Percentiles rank a stretch among this genome's conserved stretches.
phyloP scores from a whole-genome alignment of 53 echinoderm and acorn worm species.

The Glandiceps talaboti region DNA sequence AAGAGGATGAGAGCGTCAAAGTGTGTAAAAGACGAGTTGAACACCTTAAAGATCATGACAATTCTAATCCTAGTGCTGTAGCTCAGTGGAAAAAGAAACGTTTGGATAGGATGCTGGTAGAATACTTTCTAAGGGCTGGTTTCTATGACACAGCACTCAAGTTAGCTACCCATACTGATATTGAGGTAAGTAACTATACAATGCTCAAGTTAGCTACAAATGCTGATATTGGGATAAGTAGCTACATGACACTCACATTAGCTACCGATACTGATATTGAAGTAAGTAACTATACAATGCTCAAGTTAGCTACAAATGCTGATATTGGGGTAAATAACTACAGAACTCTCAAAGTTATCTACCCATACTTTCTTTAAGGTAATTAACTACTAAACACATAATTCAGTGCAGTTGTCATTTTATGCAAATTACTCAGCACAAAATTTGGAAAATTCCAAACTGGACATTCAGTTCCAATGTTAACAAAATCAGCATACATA shows the following conservation, averaged over 20 bases:
- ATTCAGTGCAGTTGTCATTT: too few relatives aligned
- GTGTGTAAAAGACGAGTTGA: slow-evolving; percentile 76
- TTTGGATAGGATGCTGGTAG: slow-evolving; percentile 77
- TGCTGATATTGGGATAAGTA: too few relatives aligned
- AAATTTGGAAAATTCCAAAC: too few relatives aligned
- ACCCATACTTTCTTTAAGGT: slow-evolving; percentile 81
- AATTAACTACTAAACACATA: too few relatives aligned
- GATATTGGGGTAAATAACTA: too few relatives aligned
- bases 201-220: too few relatives aligned
- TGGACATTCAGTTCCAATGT: too few relatives aligned
- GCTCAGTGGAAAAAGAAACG: slow-evolving; percentile 73
- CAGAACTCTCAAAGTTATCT: slow-evolving; percentile 65
- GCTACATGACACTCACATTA: slow-evolving; percentile 65
- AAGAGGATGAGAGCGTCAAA: slow-evolving; percentile 78
- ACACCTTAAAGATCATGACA: slow-evolving; percentile 72
- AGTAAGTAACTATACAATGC: too few relatives aligned
- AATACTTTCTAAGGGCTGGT: slow-evolving; percentile 85
- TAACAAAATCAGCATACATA: too few relatives aligned
- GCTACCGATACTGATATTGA: slow-evolving; percentile 82
- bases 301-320: too few relatives aligned
- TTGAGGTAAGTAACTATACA: slow-evolving; percentile 69
- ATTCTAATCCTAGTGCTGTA: slow-evolving; percentile 40
- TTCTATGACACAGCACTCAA: slow-evolving; percentile 87
- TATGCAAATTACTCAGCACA: too few relatives aligned
- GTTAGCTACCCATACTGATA: slow-evolving; percentile 70